Base-by-base conservation (phyloP, 2,888 invertebrate species). In the Cataglyphis altisquamis region DNA sequence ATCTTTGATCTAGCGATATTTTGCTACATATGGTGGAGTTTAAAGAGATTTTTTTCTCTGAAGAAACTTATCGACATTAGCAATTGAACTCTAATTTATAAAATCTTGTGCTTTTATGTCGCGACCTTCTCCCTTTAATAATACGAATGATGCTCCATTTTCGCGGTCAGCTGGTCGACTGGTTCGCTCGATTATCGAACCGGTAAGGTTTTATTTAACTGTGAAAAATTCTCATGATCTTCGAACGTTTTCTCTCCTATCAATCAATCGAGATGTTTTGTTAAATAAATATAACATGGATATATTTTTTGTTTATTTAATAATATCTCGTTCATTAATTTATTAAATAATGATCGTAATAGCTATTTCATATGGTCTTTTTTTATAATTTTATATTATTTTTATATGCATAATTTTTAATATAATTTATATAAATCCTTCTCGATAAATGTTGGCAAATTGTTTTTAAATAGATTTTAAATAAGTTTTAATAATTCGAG, bases 111-210 rank as follows among this genome's bases (percentile, higher is more conserved):
- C 62, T 70, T 78, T 32, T 57, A 41, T 32, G 32, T 52, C 70
- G 32, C 68, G 70, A 78, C 78, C 72, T 80, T 72, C 60, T 45
- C 36, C n/a, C 25, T 70, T 78, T 18, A 45, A 9, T 57, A 68
- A 45, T 36, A 48, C 72, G 45, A 60, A 80, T 57, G 48, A 80
- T 80, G 78, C 48, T 70, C 60, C 45, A 80, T 80, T 80, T 80
- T 80, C 72, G 45, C 72, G 72, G 57, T 57, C 67, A 80, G 60
- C 72, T 80, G 72, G 25, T 25, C 60, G 57, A 21, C 57, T n/a
- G n/a, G 70, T 36, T 55, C 70, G 57, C 41, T 68, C 39, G 41
- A 60, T 70, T 70, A 78, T 78, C 45, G 78, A 78, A 18, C 25
- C 45, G 72, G 72, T 70, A 60, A 75, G 25, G n/a, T n/a, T 32